phyloP scores from a whole-genome alignment of 1,140 invertebrate species.

The Conopomorpha cramerella region DNA sequence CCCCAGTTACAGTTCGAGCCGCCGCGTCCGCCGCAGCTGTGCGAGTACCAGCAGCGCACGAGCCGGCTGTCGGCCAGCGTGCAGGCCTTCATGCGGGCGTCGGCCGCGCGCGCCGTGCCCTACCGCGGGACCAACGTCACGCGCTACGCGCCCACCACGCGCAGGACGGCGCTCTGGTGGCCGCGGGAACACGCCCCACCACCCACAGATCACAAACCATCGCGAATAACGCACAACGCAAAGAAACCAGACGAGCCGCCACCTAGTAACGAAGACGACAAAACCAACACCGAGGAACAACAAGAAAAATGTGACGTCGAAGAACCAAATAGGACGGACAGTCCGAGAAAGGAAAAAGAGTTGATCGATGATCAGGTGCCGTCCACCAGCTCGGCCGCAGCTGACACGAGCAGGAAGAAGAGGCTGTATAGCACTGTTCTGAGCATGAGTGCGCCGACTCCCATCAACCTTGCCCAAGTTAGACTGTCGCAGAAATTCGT shows the following conservation, averaged over 20 bases:
- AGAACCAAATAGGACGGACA: slow-evolving; percentile 8
- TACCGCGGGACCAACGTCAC: slow-evolving; percentile 39
- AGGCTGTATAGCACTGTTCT: slow-evolving; percentile 47
- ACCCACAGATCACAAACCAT: too few relatives aligned
- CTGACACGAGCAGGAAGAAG: slow-evolving; percentile 34
- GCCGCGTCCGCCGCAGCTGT: slow-evolving; percentile 21
- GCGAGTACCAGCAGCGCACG: slow-evolving; percentile 28
- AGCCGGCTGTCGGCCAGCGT: slow-evolving; percentile 34
- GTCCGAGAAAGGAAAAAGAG: slow-evolving; percentile 13
- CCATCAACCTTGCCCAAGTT: slow-evolving; percentile 22
- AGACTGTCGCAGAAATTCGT: slow-evolving; percentile 34
- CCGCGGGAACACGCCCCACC: slow-evolving; percentile 25
- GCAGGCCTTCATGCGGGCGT: slow-evolving; percentile 31
- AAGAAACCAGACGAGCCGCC: slow-evolving; percentile 6
- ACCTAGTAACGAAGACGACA: slow-evolving; percentile 4
- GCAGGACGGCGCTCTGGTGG: slow-evolving; percentile 35
- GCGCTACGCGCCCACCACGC: slow-evolving; percentile 38
- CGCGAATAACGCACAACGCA: slow-evolving; percentile 4
- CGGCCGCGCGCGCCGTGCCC: slow-evolving; percentile 25
- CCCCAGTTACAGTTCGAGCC: slow-evolving; percentile 40
- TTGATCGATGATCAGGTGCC: slow-evolving; percentile 21
- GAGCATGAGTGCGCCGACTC: slow-evolving; percentile 34
- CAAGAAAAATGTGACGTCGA: slow-evolving; percentile 8
- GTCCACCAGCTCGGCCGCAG: slow-evolving; percentile 28
- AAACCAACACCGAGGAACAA: slow-evolving; percentile 9